Base-by-base conservation (phyloP, 1,140 invertebrate species). In the Drosophila setifemur region DNA sequence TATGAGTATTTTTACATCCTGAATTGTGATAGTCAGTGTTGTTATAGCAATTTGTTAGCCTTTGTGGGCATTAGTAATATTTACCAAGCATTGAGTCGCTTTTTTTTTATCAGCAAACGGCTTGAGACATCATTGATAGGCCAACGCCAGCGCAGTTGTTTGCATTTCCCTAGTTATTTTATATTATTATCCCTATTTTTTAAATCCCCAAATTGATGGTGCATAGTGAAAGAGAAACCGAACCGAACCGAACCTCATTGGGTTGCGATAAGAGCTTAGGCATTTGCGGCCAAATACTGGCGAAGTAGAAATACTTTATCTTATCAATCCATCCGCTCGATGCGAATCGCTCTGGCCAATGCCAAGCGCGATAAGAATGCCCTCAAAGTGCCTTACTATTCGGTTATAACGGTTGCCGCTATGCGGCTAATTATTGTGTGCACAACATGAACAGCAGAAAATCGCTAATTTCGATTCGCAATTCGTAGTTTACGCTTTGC, bases 401-500 rank as follows among this genome's bases (percentile, higher is more conserved):
- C 28, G 63, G 37, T 18, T 35, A 29, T 53, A 66, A 66, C 44
- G 35, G 44, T 31, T 26, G 45, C 50, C 52, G 66, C 49, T 71
- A 44, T 71, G 66, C 67, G 67, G 44, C 45, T 70, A 71, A 71
- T 71, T 71, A 71, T 55, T 39, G 35, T 43, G 66, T 69, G 53
- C 66, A 29, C 61, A 70, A 53, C 44, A 69, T 31, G 26, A 23
- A n/a, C n/a, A n/a, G n/a, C n/a, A n/a, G 33, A 23, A 60, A 60
- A 58, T 83, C 55, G 49, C 52, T 70, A 53, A 45, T 66, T 86
- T 73, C 44, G 77, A 85, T 72, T 86, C 85, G 48, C 61, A 75
- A 79, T 86, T 73, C 57, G 48, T 57, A 75, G 75, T 86, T 73
- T 53, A 85, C 71, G 81, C 81, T 81, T 85, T 86, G 81, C 55